Evolutionary conservation across 1,140 invertebrate genomes (phyloP).

Genomic region (Oedothorax gibbosus): DNA sequence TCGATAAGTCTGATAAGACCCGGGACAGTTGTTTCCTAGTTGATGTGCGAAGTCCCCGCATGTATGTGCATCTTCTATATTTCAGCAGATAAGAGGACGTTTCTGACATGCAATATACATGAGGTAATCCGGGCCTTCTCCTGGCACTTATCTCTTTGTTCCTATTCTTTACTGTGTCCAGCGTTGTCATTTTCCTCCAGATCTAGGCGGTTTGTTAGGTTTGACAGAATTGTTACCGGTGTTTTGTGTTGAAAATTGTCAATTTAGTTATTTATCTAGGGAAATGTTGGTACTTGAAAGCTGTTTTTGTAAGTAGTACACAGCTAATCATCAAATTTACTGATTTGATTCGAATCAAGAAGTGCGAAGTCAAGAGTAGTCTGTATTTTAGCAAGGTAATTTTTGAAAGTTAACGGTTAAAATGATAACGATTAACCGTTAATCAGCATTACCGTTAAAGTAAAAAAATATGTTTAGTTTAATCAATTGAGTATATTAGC

Average conservation of each 20-base stretch:
- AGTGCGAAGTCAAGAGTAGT: too few relatives aligned
- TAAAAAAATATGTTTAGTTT: too few relatives aligned
- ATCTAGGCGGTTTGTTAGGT: neutral
- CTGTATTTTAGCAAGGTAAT: too few relatives aligned
- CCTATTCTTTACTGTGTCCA: slow-evolving; percentile 42
- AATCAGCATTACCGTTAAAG: too few relatives aligned
- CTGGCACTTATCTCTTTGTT: slow-evolving; percentile 38
- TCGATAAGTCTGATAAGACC: slow-evolving; percentile 36
- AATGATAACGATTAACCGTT: too few relatives aligned
- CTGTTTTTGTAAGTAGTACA: too few relatives aligned
- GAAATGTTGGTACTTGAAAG: too few relatives aligned
- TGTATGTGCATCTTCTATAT: neutral
- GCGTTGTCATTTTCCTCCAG: slow-evolving; percentile 27
- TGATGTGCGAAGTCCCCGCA: neutral
- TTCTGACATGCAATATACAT: slow-evolving; percentile 36
- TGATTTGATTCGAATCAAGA: too few relatives aligned
- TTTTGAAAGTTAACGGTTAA: too few relatives aligned
- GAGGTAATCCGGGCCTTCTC: neutral
- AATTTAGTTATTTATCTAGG: too few relatives aligned
- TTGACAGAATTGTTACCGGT: neutral
- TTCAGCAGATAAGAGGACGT: slow-evolving; percentile 25
- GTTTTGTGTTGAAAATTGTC: neutral
- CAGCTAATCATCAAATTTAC: too few relatives aligned
- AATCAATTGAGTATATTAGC: too few relatives aligned
- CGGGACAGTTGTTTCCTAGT: neutral